phyloP scores from a whole-genome alignment of 2,113 vertebrate species.

The Vanacampus margaritifer region DNA sequence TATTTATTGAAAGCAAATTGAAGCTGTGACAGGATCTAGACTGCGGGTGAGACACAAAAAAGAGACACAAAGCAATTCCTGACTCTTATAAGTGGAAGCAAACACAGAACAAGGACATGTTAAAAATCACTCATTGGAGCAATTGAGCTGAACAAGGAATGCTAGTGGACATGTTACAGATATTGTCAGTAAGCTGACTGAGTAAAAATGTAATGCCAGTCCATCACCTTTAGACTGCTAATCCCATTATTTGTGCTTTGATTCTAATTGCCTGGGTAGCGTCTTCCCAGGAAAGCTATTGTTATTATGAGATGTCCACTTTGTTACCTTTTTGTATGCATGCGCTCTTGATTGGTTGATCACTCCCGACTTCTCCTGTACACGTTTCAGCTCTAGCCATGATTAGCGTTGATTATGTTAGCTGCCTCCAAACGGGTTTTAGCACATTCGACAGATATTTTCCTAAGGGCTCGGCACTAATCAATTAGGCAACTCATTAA shows the following conservation, averaged over 20 bases:
- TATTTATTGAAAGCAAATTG: no score
- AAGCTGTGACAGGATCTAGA: no score
- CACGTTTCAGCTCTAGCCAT: constrained; percentile 8
- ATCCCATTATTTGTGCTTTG: constrained; percentile 59
- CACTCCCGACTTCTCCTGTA: background rate
- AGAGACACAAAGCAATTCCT: no score
- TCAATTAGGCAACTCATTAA: constrained; percentile 51
- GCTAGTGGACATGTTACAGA: constrained; percentile 31
- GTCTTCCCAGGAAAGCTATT: constrained; percentile 42
- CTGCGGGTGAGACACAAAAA: no score
- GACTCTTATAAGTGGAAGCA: no score
- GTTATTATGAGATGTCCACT: constrained; percentile 42
- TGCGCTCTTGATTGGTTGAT: background rate
- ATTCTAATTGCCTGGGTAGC: constrained; percentile 23
- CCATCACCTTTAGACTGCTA: constrained; percentile 34
- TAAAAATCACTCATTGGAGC: constrained; percentile 7
- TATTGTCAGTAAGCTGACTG: constrained; percentile 32
- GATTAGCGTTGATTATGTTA: constrained; percentile 37
- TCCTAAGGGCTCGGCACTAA: constrained; percentile 44
- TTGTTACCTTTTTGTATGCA: constrained; percentile 14
- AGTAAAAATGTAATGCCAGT: constrained; percentile 33
- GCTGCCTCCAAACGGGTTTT: constrained; percentile 44
- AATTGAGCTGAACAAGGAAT: constrained; percentile 24
- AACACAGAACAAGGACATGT: no score
- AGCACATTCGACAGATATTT: constrained; percentile 20